Evolutionary conservation across 2,888 invertebrate species (phyloP).

Genomic region (Pristionchus mayeri): DNA sequence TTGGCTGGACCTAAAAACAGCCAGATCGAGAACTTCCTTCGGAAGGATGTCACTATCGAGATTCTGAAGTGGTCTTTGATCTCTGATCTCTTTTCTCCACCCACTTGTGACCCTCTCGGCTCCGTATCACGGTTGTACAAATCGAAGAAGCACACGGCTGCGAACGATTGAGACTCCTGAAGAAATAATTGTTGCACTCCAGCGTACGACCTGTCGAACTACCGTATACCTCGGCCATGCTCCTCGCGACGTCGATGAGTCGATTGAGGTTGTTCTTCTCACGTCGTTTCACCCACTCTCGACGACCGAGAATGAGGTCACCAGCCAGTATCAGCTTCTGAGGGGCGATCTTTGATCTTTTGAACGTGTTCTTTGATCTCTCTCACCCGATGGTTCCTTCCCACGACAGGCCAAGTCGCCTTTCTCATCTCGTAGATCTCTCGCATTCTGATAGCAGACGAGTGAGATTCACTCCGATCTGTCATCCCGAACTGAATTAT

Average conservation of each 20-base stretch:
- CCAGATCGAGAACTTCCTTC: slow-evolving; percentile 1
- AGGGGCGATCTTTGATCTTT: slow-evolving; percentile 30
- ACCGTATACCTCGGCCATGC: slow-evolving; percentile 52
- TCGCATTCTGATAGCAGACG: slow-evolving; percentile 1
- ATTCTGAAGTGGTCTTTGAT: slow-evolving; percentile 19
- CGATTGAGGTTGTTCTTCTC: slow-evolving; percentile 56
- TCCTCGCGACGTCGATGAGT: slow-evolving; percentile 56
- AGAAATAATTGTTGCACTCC: neutral
- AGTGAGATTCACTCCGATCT: neutral
- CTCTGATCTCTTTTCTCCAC: neutral
- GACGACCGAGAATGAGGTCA: slow-evolving; percentile 54
- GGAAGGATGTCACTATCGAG: slow-evolving; percentile 14
- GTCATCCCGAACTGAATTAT: slow-evolving; percentile 27
- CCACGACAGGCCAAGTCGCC: slow-evolving; percentile 19
- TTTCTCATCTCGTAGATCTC: neutral
- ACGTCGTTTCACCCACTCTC: slow-evolving; percentile 51
- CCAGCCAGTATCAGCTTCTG: slow-evolving; percentile 61
- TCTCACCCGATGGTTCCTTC: slow-evolving; percentile 37
- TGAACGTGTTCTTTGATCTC: neutral
- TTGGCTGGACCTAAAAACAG: neutral
- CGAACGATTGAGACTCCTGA: slow-evolving; percentile 58
- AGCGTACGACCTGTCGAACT: neutral
- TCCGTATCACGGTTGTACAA: slow-evolving; percentile 56
- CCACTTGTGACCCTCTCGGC: neutral
- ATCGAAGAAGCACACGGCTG: slow-evolving; percentile 57